These are phyloP conservation scores for Poeciliopsis occidentalis DNA, from an alignment of 2,113 vertebrate genomes.

Conservation along the genomic window DNA sequence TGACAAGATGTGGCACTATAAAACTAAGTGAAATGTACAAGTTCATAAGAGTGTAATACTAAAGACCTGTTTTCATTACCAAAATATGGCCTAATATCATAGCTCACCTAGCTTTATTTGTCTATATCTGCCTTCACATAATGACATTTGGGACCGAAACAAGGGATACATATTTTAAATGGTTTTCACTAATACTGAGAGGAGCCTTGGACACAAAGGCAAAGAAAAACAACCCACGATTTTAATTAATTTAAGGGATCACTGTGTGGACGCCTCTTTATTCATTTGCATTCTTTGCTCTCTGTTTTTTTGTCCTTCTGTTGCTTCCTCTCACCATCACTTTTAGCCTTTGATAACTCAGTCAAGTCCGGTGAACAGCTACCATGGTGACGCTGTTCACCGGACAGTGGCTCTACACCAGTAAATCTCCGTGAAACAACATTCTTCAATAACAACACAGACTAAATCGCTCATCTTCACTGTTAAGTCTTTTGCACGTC, in stretches of 20 bases:
- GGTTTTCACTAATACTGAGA: background rate
- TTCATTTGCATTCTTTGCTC: slow-evolving; percentile 41
- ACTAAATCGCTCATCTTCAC: slow-evolving; percentile 2
- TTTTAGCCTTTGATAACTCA: slow-evolving; percentile 17
- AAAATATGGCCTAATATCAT: too few species aligned
- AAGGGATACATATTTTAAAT: background rate
- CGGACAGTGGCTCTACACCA: slow-evolving; percentile 26
- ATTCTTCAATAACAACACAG: slow-evolving; percentile 19
- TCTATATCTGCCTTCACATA: background rate
- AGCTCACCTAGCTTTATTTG: too few species aligned
- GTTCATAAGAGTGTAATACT: background rate
- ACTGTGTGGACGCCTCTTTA: slow-evolving; percentile 1
- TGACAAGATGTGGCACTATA: too few species aligned
- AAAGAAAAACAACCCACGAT: slow-evolving; percentile 23
- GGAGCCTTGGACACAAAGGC: background rate
- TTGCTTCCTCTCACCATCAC: slow-evolving; percentile 14
- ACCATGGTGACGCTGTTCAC: slow-evolving; percentile 68
- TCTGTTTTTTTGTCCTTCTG: slow-evolving; percentile 14
- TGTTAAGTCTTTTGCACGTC: slow-evolving; percentile 5
- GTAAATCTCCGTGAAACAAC: slow-evolving; percentile 56
- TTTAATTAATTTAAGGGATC: slow-evolving; percentile 10
- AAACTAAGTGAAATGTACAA: too few species aligned
- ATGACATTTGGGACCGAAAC: background rate
- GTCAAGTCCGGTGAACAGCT: background rate
- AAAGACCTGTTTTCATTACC: background rate